Evolutionary conservation across 2,888 invertebrate species (phyloP), one percentile per base, ranked within the genome.

Genomic region (Melanostoma mellinum): DNA sequence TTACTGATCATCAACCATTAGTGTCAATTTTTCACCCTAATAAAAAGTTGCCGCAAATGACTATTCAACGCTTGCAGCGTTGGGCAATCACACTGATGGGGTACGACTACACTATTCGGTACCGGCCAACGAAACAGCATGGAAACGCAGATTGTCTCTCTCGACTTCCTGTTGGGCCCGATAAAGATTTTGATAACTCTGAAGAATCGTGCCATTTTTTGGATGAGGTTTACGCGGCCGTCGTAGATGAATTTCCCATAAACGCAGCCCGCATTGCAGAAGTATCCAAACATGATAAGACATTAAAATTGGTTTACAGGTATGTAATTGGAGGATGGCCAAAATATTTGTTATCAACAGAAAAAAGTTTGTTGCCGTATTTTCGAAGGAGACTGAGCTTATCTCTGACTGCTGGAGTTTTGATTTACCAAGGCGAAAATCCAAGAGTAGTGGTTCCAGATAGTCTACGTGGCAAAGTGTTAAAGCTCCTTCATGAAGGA

Each of bases 1-100:
- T 20, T 20, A 20, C 20, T 20, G 20, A 77, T 55, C 69, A 82
- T 32, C 55, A 74, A 20, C 68, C 56, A 2, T 38, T 73, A 0
- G 55, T 50, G 10, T 65, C 65, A 20, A 8, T 84, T 9, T 84
- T 82, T 60, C 40, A 69, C 58, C 78, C 74, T 6, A 53, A 36
- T 6, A 85, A 76, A 38, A 74, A 77, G 35, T 44, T 85, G 0
- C 79, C 79, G 6, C 53, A 50, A 30, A 56, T 72, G 53, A 73
- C 76, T 6, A 42, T 71, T 3, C 63, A 85, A 35, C 8, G 79
- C 4, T 50, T 78, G 5, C 78, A 71, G 46, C 40, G 78, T 3
- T 79, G 76, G 76, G 72, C 73, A 8, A 63, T 85, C 33, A 9
- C 52, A 2, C 42, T 65, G 9, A 65, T 55, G 50, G 61, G 10